These are phyloP conservation scores for Adelognathus sp. DNA, from an alignment of 2,888 invertebrate species.

Conservation along the genomic window DNA sequence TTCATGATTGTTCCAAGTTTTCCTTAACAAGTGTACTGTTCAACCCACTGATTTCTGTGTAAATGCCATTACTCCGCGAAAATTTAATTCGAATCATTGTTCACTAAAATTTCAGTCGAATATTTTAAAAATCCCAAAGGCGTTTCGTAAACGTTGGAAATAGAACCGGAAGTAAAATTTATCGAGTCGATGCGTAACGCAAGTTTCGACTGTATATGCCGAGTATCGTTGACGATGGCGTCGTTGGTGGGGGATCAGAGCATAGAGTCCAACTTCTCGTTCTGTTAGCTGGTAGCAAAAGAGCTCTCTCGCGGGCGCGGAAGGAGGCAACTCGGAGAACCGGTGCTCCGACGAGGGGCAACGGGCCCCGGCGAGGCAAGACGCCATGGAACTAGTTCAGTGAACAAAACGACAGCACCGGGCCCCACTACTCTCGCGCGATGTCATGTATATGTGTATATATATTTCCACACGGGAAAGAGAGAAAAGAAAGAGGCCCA, in stretches of 20 bases:
- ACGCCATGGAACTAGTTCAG: slow-evolving; percentile 80
- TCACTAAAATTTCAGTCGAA: not conserved
- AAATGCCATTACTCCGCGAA: not conserved
- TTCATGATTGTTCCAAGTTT: too few relatives aligned
- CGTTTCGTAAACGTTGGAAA: not conserved
- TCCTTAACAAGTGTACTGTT: too few relatives aligned
- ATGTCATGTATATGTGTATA: not conserved
- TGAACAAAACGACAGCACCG: slow-evolving; percentile 79
- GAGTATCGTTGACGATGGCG: slow-evolving; percentile 15
- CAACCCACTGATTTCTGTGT: too few relatives aligned
- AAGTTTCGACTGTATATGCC: slow-evolving; percentile 18
- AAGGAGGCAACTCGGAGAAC: slow-evolving; percentile 56
- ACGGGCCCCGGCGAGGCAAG: slow-evolving; percentile 65
- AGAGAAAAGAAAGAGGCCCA: slow-evolving; percentile 19
- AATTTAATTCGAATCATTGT: not conserved
- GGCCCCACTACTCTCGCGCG: slow-evolving; percentile 52
- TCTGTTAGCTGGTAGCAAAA: slow-evolving; percentile 66
- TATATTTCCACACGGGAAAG: slow-evolving; percentile 11
- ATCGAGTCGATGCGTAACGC: not conserved
- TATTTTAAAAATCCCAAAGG: not conserved
- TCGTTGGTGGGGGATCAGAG: slow-evolving; percentile 1
- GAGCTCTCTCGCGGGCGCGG: slow-evolving; percentile 36
- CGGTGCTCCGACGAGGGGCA: slow-evolving; percentile 56
- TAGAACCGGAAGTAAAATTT: not conserved
- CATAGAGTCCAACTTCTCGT: slow-evolving; percentile 53